A percentile compares a stretch with the other conserved stretches of the same genome.
Conservation (phyloP, 1,140 invertebrate species). For the Drosophila parabipectinata region DNA sequence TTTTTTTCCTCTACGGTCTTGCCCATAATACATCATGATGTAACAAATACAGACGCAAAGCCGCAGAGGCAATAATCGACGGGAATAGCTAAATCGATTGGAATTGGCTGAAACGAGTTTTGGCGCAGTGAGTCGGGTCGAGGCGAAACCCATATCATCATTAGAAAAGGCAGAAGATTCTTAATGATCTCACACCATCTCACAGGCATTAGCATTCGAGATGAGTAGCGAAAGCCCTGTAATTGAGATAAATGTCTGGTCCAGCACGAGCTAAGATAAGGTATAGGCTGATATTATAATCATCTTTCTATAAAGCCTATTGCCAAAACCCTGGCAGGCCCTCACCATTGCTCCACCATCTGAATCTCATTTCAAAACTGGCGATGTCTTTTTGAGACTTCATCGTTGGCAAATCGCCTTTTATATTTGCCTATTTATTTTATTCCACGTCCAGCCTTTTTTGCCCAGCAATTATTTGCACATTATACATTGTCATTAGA, state of each 20-base stretch:
- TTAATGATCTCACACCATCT: conserved; percentile 38
- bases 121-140: conserved; percentile 3
- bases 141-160: background rate
- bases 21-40: conserved; percentile 51
- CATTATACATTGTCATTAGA: conserved; percentile 44
- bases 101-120: conserved; percentile 42
- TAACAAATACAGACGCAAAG: conserved; percentile 39
- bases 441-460: conserved; percentile 1
- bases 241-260: conserved; percentile 39
- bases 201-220: conserved; percentile 37
- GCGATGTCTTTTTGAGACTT: background rate
- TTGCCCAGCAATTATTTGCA: conserved; percentile 41
- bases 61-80: conserved; percentile 36
- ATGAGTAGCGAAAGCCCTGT: conserved; percentile 35
- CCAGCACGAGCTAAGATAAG: conserved; percentile 3
- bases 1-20: conserved; percentile 43
- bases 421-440: conserved; percentile 15
- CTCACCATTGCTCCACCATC: background rate
- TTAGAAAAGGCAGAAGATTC: conserved; percentile 15
- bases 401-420: conserved; percentile 6
- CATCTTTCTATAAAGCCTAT: no score
- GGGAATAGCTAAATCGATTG: conserved; percentile 36
- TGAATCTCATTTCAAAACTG: background rate
- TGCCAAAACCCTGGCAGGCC: no score
- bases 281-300: no score